A percentile compares a stretch with the other conserved stretches of the same genome.
phyloP scores from a whole-genome alignment of 2,888 invertebrate genomes.

The Eurytoma californica region DNA sequence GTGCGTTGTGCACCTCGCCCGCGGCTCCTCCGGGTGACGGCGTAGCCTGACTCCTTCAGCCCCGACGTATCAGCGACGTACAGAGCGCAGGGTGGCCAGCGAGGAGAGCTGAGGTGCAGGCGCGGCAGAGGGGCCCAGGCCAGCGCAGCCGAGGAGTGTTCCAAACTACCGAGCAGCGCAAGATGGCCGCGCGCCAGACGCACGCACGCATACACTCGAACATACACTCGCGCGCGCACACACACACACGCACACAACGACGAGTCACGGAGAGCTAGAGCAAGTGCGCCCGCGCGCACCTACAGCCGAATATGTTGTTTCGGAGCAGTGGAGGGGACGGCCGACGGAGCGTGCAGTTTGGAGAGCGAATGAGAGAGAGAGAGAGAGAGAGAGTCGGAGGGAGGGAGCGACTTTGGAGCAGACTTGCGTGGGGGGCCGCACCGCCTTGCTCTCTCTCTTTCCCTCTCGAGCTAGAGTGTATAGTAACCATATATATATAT shows the following conservation, averaged over 20 bases:
- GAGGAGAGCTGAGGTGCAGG: neutral
- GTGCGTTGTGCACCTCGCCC: neutral
- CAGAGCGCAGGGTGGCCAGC: neutral
- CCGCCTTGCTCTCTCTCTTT: too few species aligned
- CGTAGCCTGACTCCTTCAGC: neutral
- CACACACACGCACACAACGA: neutral
- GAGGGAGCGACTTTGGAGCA: neutral
- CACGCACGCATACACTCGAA: neutral
- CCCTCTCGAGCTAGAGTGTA: neutral
- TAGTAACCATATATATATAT: neutral
- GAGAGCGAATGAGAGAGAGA: neutral
- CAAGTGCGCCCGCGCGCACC: constrained; percentile 39
- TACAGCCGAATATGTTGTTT: constrained; percentile 23
- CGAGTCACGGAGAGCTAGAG: neutral
- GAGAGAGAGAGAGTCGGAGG: neutral
- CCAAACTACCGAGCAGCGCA: neutral
- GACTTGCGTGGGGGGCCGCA: neutral
- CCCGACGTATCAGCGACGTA: neutral
- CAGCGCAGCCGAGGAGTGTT: constrained; percentile 1
- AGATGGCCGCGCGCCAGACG: constrained; percentile 10
- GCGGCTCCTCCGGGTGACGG: neutral
- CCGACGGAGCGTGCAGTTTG: neutral
- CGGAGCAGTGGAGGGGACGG: neutral
- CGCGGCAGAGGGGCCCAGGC: too few species aligned
- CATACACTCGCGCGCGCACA: neutral